These are phyloP conservation scores for Gasterosteus aculeatus DNA, from an alignment of 2,113 vertebrate genomes.

Conservation along the genomic window DNA sequence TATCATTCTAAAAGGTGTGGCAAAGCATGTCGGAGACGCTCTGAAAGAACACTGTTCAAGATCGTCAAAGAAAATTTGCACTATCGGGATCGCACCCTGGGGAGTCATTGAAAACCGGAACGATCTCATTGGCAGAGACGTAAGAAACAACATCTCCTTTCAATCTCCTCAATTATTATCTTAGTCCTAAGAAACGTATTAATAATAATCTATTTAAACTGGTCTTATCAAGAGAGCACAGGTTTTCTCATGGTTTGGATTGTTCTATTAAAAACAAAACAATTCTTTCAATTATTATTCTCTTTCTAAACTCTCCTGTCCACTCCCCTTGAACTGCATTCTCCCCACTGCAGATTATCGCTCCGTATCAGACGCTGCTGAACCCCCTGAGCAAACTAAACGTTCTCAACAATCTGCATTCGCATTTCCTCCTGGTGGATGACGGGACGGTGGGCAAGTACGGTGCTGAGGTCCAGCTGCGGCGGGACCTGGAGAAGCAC, in stretches of 20 bases:
- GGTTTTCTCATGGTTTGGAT: not conserved
- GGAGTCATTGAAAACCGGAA: slow-evolving; percentile 99
- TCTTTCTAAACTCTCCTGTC: no score
- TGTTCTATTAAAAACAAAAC: not conserved
- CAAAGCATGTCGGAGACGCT: slow-evolving; percentile 98
- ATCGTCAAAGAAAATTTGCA: slow-evolving; percentile 98
- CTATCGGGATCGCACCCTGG: slow-evolving; percentile 97
- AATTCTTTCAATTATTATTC: not conserved
- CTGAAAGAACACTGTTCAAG: slow-evolving; percentile 95
- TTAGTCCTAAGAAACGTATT: not conserved
- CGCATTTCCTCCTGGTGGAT: slow-evolving; percentile 98
- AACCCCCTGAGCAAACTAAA: slow-evolving; percentile 98
- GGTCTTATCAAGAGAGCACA: not conserved
- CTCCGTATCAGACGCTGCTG: slow-evolving; percentile 96
- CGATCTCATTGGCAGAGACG: slow-evolving; percentile 97
- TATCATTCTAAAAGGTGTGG: slow-evolving; percentile 85
- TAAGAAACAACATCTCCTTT: slow-evolving; percentile 75
- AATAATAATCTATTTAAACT: not conserved
- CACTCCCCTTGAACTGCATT: not conserved
- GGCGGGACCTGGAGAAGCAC: slow-evolving; percentile 96
- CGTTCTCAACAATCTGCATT: slow-evolving; percentile 96
- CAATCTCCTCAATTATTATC: not conserved
- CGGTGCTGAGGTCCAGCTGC: slow-evolving; percentile 92
- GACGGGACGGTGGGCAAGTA: slow-evolving; percentile 98
- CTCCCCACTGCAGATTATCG: slow-evolving; percentile 85